Conservation (phyloP, 1,140 invertebrate species). For the Macrobrachium nipponense region DNA sequence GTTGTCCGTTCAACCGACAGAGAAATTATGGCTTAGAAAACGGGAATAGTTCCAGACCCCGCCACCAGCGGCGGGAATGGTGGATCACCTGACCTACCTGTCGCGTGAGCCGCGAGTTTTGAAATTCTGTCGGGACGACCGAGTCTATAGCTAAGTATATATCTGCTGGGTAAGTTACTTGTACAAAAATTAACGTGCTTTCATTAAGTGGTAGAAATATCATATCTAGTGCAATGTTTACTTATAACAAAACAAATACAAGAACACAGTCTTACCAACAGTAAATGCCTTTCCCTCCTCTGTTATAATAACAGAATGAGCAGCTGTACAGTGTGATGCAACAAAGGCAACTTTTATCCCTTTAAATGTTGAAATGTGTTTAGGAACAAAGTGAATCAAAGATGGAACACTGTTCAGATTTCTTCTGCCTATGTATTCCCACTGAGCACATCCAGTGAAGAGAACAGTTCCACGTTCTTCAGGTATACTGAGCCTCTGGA, state of each 20-base stretch:
- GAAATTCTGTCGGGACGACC: no score
- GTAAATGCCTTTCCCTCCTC: slow-evolving; percentile 86
- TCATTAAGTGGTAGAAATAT: no score
- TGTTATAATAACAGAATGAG: slow-evolving; percentile 86
- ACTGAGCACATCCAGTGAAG: slow-evolving; percentile 78
- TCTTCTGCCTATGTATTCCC: slow-evolving; percentile 78
- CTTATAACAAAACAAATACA: slow-evolving; percentile 17
- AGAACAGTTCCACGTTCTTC: slow-evolving; percentile 74
- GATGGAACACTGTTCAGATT: slow-evolving; percentile 72
- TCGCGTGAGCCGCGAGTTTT: no score
- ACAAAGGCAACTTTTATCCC: slow-evolving; percentile 77
- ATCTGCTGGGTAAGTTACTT: no score
- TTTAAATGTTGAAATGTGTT: slow-evolving; percentile 70
- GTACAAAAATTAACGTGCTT: not conserved
- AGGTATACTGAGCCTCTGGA: slow-evolving; percentile 66
- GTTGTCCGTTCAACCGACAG: no score
- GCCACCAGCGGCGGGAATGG: no score
- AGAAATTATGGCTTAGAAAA: no score
- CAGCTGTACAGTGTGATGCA: slow-evolving; percentile 82
- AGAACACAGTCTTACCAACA: slow-evolving; percentile 75
- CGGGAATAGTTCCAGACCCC: no score
- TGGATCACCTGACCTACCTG: no score
- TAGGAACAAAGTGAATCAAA: slow-evolving; percentile 75
- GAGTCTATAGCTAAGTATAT: no score
- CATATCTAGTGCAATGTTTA: slow-evolving; percentile 17